Evolutionary conservation across 2,888 invertebrate genomes (phyloP).

Genomic region (Tinea semifulvella): DNA sequence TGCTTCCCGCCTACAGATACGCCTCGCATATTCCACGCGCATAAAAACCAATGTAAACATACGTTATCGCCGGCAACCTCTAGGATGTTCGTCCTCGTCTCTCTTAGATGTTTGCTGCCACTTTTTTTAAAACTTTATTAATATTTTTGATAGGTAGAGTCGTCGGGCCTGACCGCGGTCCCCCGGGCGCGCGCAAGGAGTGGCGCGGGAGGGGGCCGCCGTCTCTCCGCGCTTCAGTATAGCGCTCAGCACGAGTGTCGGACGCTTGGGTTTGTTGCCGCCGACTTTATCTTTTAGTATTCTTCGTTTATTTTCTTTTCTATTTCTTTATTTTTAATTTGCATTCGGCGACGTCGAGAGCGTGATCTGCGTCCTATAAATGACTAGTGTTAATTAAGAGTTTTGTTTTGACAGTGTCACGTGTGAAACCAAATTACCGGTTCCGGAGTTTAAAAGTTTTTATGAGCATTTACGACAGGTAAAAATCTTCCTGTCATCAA

Average conservation of each 20-base stretch:
- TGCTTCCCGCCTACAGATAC: constrained; percentile 32
- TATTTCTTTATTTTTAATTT: constrained; percentile 62
- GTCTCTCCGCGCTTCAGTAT: constrained; percentile 60
- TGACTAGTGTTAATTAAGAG: not conserved
- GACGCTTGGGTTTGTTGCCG: constrained; percentile 61
- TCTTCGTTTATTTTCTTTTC: constrained; percentile 67
- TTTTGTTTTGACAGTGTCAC: constrained; percentile 62
- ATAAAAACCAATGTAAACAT: constrained; percentile 30
- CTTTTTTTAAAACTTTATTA: not conserved
- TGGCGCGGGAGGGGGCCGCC: constrained; percentile 37
- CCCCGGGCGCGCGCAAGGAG: constrained; percentile 31
- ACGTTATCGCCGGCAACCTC: constrained; percentile 4
- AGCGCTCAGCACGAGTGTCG: constrained; percentile 66
- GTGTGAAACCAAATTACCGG: constrained; percentile 59
- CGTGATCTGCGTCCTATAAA: not conserved
- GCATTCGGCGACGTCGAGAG: constrained; percentile 23
- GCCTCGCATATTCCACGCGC: constrained; percentile 15
- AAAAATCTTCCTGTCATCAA: constrained; percentile 29
- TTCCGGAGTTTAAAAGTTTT: constrained; percentile 59
- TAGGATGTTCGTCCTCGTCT: not conserved
- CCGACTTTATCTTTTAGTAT: constrained; percentile 51
- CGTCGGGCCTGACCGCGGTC: constrained; percentile 40
- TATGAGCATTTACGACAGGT: constrained; percentile 45
- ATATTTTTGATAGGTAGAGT: constrained; percentile 23
- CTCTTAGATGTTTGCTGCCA: constrained; percentile 1